phyloP scores from a whole-genome alignment of 2,113 vertebrate species.

The Tyrannus savana region DNA sequence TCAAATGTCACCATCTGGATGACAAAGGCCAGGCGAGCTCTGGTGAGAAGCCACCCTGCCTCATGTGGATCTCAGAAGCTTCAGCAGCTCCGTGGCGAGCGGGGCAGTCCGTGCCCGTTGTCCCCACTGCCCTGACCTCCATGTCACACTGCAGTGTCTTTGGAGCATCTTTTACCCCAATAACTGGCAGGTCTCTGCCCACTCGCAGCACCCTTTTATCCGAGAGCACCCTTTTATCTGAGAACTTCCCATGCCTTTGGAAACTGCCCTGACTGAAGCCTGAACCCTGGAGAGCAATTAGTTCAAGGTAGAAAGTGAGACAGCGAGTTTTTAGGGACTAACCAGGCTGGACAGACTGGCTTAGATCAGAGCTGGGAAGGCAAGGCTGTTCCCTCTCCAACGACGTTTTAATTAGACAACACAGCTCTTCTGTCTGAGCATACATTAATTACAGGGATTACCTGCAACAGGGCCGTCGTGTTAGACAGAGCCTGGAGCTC shows the following conservation, averaged over 20 bases:
- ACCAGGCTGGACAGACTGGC: constrained; percentile 27
- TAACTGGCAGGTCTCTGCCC: background rate
- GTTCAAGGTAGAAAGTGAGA: background rate
- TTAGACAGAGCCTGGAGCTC: background rate
- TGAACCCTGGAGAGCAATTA: constrained; percentile 21
- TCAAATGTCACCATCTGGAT: fast-evolving
- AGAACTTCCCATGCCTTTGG: background rate
- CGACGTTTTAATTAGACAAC: background rate
- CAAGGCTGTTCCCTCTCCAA: background rate
- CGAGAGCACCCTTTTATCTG: background rate
- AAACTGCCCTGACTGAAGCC: background rate
- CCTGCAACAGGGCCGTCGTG: background rate
- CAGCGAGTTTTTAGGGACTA: background rate
- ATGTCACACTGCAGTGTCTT: fast-evolving
- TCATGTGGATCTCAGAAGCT: fast-evolving
- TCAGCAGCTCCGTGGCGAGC: background rate
- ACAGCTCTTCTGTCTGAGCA: background rate
- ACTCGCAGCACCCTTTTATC: background rate
- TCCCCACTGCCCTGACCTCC: background rate
- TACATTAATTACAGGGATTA: background rate
- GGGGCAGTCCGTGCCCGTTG: fast-evolving
- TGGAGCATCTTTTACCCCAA: background rate
- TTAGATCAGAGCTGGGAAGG: constrained; percentile 59
- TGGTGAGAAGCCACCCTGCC: background rate
- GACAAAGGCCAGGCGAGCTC: background rate